Base-by-base conservation (phyloP, 2,113 vertebrate genomes). In the Alouatta palliata region DNA sequence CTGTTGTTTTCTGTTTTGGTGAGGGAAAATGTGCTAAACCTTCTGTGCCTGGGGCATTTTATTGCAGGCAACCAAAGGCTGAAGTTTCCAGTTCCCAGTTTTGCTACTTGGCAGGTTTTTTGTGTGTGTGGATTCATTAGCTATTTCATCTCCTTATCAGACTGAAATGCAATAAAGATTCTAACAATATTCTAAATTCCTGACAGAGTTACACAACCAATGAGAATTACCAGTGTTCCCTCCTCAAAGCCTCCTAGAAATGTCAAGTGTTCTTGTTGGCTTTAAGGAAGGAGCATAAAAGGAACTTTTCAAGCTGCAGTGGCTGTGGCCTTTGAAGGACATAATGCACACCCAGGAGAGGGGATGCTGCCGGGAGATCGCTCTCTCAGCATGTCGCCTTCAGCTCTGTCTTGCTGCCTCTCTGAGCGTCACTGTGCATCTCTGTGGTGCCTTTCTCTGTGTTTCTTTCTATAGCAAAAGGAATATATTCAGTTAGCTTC, bases 211-310 rank as follows among this genome's bases (percentile, higher is more conserved):
- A 25, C 7, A 30, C 9, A 5, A 35, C 77, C 76, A 61, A 68
- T 37, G 27, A 54, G 54, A 96, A 47, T 32, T 64, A 21, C 61
- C 1, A 43, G 61, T 17, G 73, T 52, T 80, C 95, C 82, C 86
- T 43, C 56, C 35, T 95, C 32, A 52, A 43, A 82, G 43, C 40
- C 89, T 90, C 94, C 75, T 80, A 68, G 47, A 96, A 96, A 89
- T 87, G 92, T 95, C 92, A 96, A 97, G 97, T 52, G 92, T 75
- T 81, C 94, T 95, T 58, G 27, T 27, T 23, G 64, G 45, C 70
- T 91, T 70, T 19, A 32, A 23, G 64, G 40, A 83, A 86, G 79
- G 73, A 75, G 75, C 47, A 49, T 1, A 32, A 23, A 30, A 89
- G 37, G 21, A 3, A n/a, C 40, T 2, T 82, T 45, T 79, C 66